Evolutionary conservation across 2,797 vertebrate species (phyloP), one percentile per base, ranked within the genome.

Genomic region (Nannoperca obscura): DNA sequence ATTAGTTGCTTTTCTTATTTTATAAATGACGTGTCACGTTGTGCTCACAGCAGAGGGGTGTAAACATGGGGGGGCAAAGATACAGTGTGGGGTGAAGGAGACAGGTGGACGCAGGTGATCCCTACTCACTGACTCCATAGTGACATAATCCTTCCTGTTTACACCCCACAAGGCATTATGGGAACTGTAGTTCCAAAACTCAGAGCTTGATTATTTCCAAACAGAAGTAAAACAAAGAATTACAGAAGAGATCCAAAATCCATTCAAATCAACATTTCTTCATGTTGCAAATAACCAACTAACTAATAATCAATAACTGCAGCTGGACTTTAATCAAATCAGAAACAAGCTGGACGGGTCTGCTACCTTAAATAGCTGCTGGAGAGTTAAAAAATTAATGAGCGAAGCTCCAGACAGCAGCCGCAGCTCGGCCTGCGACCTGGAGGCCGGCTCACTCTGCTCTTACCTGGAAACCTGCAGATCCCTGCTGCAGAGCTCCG

Each of bases 391-490:
- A 3, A 57, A 38, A 75, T 50, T 54, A 62, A 65, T 59, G 34
- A 71, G 7, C 14, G 13, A 54, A 50, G 54, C 68, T 68, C 38
- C 30, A 14, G 53, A 40, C 71, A 42, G 38, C 36, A 53, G 70
- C 34, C 17, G 17, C 27, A 59, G 14, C 52, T 24, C 9, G 3
- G 20, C 19, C 57, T 27, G 46, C 2, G 2, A 15, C 32, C 61
- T 32, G 47, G 30, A 15, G 9, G 13, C 38, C 42, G 4, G 5
- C 36, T 12, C 22, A 5, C 6, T 49, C 42, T 12, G 24, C 7
- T 40, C 83, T 73, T 32, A 84, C 77, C 83, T 81, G 75, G n/a
- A 46, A n/a, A 60, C 47, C 72, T 76, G 74, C 49, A 49, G 12
- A 49, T 71, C 64, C 54, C 72, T 58, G 40, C 50, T 19, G 50